phyloP scores from a whole-genome alignment of 2,113 vertebrate genomes.

The Oophaga pumilio region DNA sequence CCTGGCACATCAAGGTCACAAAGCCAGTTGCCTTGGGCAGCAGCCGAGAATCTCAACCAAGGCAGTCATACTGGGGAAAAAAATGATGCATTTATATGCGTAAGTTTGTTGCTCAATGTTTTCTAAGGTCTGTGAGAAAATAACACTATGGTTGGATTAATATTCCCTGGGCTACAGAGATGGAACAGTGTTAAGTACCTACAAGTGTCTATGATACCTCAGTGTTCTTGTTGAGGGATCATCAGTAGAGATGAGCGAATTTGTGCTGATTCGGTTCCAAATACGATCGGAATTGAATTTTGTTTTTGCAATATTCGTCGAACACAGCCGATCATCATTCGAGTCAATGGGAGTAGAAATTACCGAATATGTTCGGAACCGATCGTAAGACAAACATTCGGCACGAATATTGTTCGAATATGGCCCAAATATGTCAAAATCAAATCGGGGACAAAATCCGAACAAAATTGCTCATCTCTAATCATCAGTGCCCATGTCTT shows the following conservation, averaged over 20 bases:
- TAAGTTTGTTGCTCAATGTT: conserved; percentile 2
- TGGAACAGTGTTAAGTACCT: not conserved
- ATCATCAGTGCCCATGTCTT: not conserved
- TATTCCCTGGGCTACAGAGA: not conserved
- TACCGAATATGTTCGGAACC: too few relatives aligned
- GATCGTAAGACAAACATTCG: too few relatives aligned
- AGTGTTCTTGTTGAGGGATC: not conserved
- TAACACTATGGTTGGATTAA: conserved; percentile 1
- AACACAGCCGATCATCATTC: too few relatives aligned
- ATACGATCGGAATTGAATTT: too few relatives aligned
- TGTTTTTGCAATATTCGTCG: too few relatives aligned
- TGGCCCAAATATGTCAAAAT: too few relatives aligned
- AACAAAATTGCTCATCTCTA: too few relatives aligned
- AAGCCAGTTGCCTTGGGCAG: conserved; percentile 48
- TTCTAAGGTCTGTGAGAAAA: conserved; percentile 14
- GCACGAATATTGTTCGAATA: too few relatives aligned
- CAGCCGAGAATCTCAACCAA: not conserved
- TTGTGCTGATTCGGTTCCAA: too few relatives aligned
- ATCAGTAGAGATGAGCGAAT: too few relatives aligned
- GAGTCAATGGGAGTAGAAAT: too few relatives aligned
- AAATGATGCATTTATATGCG: conserved; percentile 16
- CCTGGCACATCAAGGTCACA: conserved; percentile 29
- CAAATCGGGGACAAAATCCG: too few relatives aligned
- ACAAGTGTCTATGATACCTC: not conserved
- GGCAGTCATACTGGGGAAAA: not conserved